Percentiles rank a stretch among this genome's conserved stretches.
phyloP scores from a whole-genome alignment of 2,113 vertebrate genomes.

The Apus apus region DNA sequence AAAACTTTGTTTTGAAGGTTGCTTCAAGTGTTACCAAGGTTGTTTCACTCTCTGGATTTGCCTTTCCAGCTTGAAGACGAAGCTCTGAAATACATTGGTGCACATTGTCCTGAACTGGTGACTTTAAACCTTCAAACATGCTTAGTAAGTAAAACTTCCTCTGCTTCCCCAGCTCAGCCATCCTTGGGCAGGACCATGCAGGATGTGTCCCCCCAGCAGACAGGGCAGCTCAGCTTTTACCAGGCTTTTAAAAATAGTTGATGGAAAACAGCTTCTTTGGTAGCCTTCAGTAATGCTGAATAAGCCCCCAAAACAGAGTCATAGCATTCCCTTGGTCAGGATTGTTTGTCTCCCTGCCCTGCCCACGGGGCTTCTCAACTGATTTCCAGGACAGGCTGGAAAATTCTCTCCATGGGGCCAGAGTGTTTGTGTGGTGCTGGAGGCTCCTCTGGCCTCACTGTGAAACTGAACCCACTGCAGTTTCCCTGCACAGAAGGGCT shows the following conservation, averaged over 20 bases:
- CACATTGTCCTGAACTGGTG: slow-evolving; percentile 93
- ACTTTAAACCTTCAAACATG: slow-evolving; percentile 97
- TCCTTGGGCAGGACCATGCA: neutral
- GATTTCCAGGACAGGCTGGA: neutral
- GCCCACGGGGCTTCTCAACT: neutral
- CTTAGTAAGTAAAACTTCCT: slow-evolving; percentile 83
- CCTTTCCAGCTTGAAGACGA: slow-evolving; percentile 90
- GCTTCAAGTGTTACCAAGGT: neutral
- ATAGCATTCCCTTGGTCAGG: neutral
- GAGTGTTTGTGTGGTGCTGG: neutral
- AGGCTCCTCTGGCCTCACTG: neutral
- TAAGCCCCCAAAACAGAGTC: neutral
- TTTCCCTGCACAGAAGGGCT: neutral
- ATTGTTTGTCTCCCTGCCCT: neutral
- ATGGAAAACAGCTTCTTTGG: neutral
- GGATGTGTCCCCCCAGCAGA: neutral
- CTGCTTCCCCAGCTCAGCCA: neutral
- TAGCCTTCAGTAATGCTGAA: neutral
- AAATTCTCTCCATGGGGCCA: neutral
- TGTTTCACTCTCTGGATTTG: neutral
- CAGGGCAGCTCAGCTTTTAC: neutral
- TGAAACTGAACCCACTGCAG: neutral
- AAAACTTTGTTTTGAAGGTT: neutral
- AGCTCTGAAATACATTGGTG: slow-evolving; percentile 95
- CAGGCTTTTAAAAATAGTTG: neutral